phyloP scores from a whole-genome alignment of 2,888 invertebrate genomes.

The Caprella mutica region DNA sequence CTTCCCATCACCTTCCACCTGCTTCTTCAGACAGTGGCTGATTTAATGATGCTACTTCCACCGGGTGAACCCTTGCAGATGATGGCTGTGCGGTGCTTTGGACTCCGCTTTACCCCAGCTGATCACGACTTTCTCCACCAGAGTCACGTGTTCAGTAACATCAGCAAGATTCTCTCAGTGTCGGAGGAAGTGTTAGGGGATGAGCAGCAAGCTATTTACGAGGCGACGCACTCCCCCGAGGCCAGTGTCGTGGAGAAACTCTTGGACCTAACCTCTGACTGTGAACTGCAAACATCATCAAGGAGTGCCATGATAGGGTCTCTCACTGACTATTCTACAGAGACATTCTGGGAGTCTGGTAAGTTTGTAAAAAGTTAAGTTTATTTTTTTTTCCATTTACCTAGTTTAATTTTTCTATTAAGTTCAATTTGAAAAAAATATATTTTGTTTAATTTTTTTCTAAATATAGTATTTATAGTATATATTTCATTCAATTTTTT shows the following conservation, averaged over 20 bases:
- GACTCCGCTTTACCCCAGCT: constrained; percentile 70
- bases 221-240: constrained; percentile 41
- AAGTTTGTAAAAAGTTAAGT: no score
- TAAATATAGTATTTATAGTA: no score
- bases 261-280: constrained; percentile 60
- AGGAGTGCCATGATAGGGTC: constrained; percentile 88
- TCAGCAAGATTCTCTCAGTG: constrained; percentile 85
- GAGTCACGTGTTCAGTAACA: constrained; percentile 88
- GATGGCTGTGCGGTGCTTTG: constrained; percentile 85
- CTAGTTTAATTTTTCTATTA: no score
- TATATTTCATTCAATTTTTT: no score
- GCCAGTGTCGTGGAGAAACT: constrained; percentile 53
- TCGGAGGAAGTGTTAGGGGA: constrained; percentile 64
- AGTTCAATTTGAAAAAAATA: no score
- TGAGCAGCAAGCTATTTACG: constrained; percentile 47
- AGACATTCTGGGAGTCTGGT: constrained; percentile 99
- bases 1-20: constrained; percentile 44
- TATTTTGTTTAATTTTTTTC: no score
- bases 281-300: constrained; percentile 80
- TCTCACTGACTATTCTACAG: constrained; percentile 83
- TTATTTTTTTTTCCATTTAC: no score
- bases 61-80: constrained; percentile 76
- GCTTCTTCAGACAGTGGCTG: constrained; percentile 58
- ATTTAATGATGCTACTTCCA: constrained; percentile 76
- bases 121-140: constrained; percentile 82